Conservation (phyloP, 2,113 vertebrate genomes). For the Lepidothrix coronata region DNA sequence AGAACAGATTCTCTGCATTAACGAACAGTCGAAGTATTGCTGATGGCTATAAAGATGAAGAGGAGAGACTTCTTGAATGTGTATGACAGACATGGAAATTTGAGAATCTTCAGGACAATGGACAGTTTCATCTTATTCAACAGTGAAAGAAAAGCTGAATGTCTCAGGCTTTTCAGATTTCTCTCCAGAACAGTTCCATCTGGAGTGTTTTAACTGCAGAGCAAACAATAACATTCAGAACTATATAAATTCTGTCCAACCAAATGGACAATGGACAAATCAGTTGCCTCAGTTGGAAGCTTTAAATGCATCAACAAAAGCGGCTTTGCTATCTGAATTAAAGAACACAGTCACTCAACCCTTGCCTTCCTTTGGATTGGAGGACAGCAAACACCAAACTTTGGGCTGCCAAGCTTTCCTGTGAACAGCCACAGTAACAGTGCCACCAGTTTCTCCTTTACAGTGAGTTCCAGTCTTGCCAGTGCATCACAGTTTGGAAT, state of each 20-base stretch:
- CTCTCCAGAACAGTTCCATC: constrained; percentile 86
- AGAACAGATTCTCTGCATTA: neutral
- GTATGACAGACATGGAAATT: constrained; percentile 81
- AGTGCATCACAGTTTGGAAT: constrained; percentile 12
- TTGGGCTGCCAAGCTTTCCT: constrained; percentile 76
- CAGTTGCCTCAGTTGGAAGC: constrained; percentile 79
- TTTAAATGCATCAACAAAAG: constrained; percentile 74
- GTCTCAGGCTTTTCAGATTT: constrained; percentile 86
- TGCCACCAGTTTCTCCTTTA: constrained; percentile 76
- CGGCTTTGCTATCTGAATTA: constrained; percentile 76
- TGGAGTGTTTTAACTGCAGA: constrained; percentile 81
- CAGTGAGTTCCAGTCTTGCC: constrained; percentile 55
- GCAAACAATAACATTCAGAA: constrained; percentile 77
- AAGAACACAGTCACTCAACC: constrained; percentile 63
- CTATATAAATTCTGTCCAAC: constrained; percentile 79
- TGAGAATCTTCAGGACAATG: constrained; percentile 89
- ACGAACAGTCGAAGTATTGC: neutral
- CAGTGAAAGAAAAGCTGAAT: constrained; percentile 62
- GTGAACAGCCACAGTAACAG: constrained; percentile 11
- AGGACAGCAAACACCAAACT: constrained; percentile 44
- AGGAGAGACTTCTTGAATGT: constrained; percentile 41
- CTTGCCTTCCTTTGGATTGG: constrained; percentile 66
- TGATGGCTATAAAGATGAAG: neutral
- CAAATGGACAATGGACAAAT: constrained; percentile 78
- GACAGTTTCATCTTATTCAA: constrained; percentile 84